Evolutionary conservation across 2,113 vertebrate genomes (phyloP).

Genomic region (Notarius quadriscutis): DNA sequence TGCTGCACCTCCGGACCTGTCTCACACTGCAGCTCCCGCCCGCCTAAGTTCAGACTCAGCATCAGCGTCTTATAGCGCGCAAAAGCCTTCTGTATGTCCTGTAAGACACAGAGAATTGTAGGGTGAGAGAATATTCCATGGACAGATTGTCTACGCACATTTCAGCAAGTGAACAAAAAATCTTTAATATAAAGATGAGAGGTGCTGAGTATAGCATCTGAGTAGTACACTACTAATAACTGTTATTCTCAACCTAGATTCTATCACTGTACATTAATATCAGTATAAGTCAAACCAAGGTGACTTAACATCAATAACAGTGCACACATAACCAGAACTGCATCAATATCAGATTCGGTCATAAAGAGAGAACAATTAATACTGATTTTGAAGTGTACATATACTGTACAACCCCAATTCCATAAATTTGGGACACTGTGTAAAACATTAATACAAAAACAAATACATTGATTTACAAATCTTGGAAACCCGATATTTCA

Average conservation of each 20-base stretch:
- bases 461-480: no score
- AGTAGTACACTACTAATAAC: background rate
- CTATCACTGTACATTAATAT: background rate
- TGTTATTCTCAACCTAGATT: background rate
- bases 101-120: background rate
- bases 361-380: background rate
- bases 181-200: background rate
- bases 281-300: background rate
- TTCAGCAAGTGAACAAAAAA: background rate
- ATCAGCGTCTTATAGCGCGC: constrained; percentile 80
- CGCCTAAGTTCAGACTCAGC: constrained; percentile 76
- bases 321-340: no score
- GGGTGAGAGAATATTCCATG: background rate
- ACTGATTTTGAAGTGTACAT: background rate
- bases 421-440: no score
- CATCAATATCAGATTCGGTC: background rate
- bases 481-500: no score
- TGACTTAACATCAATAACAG: background rate
- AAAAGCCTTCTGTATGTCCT: constrained; percentile 83
- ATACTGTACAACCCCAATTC: no score
- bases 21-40: constrained; percentile 67
- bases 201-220: background rate
- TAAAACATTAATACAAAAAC: no score
- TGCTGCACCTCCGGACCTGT: constrained; percentile 66
- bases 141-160: background rate